Percentiles rank a stretch among this genome's conserved stretches.
phyloP scores from a whole-genome alignment of 2,113 vertebrate species.

The Cephalopterus ornatus region DNA sequence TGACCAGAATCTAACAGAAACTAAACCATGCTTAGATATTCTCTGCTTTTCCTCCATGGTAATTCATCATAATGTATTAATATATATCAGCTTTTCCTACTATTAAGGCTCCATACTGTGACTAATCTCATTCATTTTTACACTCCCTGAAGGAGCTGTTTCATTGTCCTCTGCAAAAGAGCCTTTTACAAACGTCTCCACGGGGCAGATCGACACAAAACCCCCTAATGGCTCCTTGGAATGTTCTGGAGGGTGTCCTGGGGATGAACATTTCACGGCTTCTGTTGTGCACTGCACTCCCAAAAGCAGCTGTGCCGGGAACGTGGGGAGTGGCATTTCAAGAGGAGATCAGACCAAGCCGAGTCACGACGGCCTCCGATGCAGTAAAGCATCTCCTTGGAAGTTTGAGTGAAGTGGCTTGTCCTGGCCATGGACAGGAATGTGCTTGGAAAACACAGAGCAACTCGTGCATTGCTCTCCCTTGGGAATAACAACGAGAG shows the following conservation, averaged over 20 bases:
- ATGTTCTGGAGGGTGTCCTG: background rate
- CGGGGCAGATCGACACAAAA: background rate
- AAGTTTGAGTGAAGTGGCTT: background rate
- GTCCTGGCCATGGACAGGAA: background rate
- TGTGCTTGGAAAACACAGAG: background rate
- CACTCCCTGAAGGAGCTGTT: conserved; percentile 14
- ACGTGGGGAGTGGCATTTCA: background rate
- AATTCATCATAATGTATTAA: background rate
- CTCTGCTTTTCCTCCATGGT: background rate
- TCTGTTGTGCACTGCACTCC: background rate
- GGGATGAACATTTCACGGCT: background rate
- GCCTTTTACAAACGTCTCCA: background rate
- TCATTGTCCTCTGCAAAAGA: background rate
- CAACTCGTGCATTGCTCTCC: background rate
- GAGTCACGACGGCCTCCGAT: background rate
- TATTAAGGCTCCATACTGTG: conserved; percentile 5
- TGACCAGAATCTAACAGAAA: background rate
- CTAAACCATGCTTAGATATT: background rate
- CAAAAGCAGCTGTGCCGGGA: background rate
- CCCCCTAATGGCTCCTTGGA: background rate
- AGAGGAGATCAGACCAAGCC: background rate
- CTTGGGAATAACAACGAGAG: background rate
- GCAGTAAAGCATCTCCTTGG: background rate
- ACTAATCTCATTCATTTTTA: conserved; percentile 21
- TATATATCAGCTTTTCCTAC: conserved; percentile 22